A percentile compares a stretch with the other conserved stretches of the same genome.
Evolutionary conservation across 2,797 vertebrate genomes (phyloP).

Genomic region (Platalea minor): DNA sequence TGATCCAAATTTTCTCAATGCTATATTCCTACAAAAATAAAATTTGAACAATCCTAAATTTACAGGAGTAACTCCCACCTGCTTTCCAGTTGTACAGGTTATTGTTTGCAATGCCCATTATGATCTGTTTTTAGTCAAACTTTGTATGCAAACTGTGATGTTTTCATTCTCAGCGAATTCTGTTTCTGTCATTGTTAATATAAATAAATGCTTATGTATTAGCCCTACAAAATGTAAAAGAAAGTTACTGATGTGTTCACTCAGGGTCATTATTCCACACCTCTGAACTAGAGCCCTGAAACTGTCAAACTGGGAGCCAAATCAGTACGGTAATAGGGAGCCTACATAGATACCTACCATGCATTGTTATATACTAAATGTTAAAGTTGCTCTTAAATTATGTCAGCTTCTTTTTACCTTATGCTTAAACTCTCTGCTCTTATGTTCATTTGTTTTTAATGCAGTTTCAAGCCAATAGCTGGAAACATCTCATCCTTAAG

Average conservation of each 20-base stretch:
- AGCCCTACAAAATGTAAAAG: neutral
- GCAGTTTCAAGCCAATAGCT: conserved; percentile 92
- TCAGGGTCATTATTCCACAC: neutral
- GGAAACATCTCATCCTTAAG: conserved; percentile 93
- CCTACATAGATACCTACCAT: neutral
- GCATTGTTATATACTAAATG: neutral
- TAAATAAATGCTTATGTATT: neutral
- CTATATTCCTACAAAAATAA: neutral
- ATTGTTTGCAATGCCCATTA: neutral
- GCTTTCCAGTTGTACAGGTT: neutral
- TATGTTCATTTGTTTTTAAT: neutral
- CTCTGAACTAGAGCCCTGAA: neutral
- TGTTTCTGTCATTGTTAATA: neutral
- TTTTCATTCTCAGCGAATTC: neutral
- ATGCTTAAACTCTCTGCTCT: neutral
- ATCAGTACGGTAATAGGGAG: neutral
- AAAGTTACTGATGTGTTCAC: neutral
- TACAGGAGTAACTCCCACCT: neutral
- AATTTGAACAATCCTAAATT: neutral
- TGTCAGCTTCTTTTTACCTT: neutral
- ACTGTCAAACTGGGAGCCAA: neutral
- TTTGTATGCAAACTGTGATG: neutral
- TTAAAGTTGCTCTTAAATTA: neutral
- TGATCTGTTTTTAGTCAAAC: neutral
- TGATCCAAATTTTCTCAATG: neutral